Base-by-base conservation (phyloP, 1,140 invertebrate species). In the Pteromalus puparum region DNA sequence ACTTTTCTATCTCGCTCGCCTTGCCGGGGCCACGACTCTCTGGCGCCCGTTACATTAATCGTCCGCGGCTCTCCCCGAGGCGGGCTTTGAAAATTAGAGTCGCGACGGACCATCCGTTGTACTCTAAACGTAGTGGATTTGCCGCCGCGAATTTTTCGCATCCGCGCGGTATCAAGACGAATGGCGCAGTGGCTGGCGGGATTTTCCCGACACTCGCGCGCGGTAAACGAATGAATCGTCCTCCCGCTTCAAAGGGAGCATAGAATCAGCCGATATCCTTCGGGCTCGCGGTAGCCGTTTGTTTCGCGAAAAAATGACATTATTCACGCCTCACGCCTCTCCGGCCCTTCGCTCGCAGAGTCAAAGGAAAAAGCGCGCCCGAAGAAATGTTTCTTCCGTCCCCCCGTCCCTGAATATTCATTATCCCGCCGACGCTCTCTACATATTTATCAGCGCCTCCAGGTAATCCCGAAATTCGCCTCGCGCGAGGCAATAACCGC, bases 371-470 rank as follows among this genome's bases (percentile, higher is more conserved):
- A 2, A 5, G 26, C 30, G 21, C 21, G n/a, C 4, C 48, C 76
- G 30, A 84, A 67, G 30, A 84, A 67, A 84, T 84, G 80, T 84
- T 61, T 83, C 75, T 76, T 75, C 10, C 65, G 18, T 1, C 28
- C 4, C 46, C 0, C 24, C 10, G 18, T 34, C 76, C 80, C 76
- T 76, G 83, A 84, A 85, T 85, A 81, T 85, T 85, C 83, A 85
- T 81, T 53, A 67, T 68, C 42, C 6, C 26, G n/a, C 28, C 15
- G n/a, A 67, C 0, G 48, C 4, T 46, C 28, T 67, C 70, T 76
- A 70, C 83, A 85, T 85, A 85, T 81, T 81, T 85, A 85, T 85
- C 78, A 81, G 83, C n/a, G 61, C 21, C 30, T 28, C 3, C 30
- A 21, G 72, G 65, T 78, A 79, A 73, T 79, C 76, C 78, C 28